These are phyloP conservation scores for Odobenus rosmarus DNA, from an alignment of 2,113 vertebrate species.

Conservation along the genomic window DNA sequence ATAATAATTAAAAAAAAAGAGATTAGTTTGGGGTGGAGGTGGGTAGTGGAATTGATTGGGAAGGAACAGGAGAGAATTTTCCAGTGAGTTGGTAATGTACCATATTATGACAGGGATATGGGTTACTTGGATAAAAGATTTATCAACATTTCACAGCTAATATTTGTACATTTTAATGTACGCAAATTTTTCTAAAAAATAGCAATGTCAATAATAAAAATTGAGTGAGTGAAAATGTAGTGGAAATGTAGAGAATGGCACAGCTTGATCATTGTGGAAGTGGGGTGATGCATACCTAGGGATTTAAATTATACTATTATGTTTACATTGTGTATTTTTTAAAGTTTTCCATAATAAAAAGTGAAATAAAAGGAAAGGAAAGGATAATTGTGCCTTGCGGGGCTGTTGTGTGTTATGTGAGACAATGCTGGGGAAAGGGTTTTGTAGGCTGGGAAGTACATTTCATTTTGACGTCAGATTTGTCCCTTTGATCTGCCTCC, in stretches of 20 bases:
- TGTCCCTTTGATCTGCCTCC: not conserved
- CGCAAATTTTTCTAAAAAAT: conserved; percentile 17
- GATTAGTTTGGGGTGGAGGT: not conserved
- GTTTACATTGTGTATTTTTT: conserved; percentile 28
- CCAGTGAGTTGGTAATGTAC: not conserved
- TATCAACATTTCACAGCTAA: not conserved
- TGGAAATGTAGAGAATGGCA: not conserved
- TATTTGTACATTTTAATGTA: conserved; percentile 30
- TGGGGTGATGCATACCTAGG: not conserved
- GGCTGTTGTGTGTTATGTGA: rapidly evolving
- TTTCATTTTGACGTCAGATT: not conserved
- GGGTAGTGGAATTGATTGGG: not conserved
- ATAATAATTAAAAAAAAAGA: not conserved
- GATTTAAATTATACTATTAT: conserved; percentile 5
- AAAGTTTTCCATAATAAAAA: conserved; percentile 56
- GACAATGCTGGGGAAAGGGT: not conserved
- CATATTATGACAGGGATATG: not conserved
- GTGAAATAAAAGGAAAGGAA: conserved; percentile 53
- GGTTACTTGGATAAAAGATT: conserved; percentile 2
- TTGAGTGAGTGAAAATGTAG: not conserved
- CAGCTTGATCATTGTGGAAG: not conserved
- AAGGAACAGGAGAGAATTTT: not conserved
- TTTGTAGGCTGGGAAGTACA: not conserved
- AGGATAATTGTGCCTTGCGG: conserved; percentile 17
- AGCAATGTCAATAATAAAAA: conserved; percentile 27